Base-by-base conservation (phyloP, 2,113 vertebrate species). In the Strigops habroptila region DNA sequence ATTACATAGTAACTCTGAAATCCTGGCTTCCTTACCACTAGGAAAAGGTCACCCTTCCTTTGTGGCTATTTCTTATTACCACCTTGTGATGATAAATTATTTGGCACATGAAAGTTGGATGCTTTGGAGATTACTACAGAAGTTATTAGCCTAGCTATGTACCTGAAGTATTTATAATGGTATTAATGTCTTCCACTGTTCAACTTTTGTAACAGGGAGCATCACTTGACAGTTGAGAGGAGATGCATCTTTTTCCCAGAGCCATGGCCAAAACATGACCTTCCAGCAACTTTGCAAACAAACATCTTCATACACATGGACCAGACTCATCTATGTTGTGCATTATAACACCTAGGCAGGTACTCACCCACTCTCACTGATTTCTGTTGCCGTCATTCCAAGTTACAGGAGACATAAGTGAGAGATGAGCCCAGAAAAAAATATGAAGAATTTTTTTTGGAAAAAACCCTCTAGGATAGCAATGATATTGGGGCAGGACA, bases 31-130 rank as follows among this genome's bases (percentile, higher is more conserved):
- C 93, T 93, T 81, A 96, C 94, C 55, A 78, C 76, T 55, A 77
- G 71, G 90, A 96, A 96, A 96, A 97, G 94, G 95, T 96, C 95
- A 93, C 76, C 91, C 53, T 86, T 95, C 95, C 93, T 90, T 94
- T 81, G 94, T 95, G 93, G 91, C 88, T 95, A 81, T 96, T 97
- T 96, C 95, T 93, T 95, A 97, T 96, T 96, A 96, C 90, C 94
- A 97, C 96, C 90, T 95, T 95, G 88, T 90, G 91, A 94, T 95
- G 95, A 96, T 91, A 93, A 96, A 95, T 82, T 96, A 88, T 95
- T 96, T 88, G 93, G 88, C 90, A 60, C 39, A 23, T 62, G 46
- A 43, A 96, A 96, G 71, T 88, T 3, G 2, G 95, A 77, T 91
- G 65, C 91, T 97, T 96, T 90, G 87, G 46, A 95, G 93, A 95